Evolutionary conservation across 2,888 invertebrate species (phyloP), one percentile per base, ranked within the genome.

Genomic region (Agrochola litura): DNA sequence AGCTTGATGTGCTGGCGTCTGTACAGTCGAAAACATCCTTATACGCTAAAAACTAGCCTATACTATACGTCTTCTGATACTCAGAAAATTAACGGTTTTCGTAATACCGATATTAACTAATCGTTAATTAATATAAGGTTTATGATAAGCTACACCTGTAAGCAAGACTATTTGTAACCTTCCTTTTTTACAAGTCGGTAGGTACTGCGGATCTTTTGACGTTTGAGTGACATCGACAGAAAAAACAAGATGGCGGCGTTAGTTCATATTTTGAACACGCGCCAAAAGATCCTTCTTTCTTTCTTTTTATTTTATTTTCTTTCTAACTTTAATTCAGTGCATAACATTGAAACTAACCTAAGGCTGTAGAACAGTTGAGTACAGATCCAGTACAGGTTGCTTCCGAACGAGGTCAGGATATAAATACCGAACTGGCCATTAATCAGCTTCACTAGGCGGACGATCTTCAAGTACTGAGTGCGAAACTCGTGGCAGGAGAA

Each of bases 341-440:
- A 58, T 5, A 25, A 4, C 1, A 49, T n/a, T 63, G 0, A 14
- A 69, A 65, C 81, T 37, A 0, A 97, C 97, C 97, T 97, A 78
- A 98, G 95, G 77, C 97, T 97, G 86, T 97, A 97, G 87, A 97
- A 98, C 10, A 98, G 94, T 88, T 98, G 98, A 74, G 97, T 97
- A 83, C 98, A 98, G 84, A 98, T 97, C 94, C 98, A 98, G 89
- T 97, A 98, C 80, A 98, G 94, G 89, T 98, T 98, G 81, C 97
- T 97, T 0, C 97, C 96, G 83, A 98, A 98, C 0, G 98, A 97
- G 0, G 97, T 93, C 0, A 98, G 90, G 3, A 98, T 97, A 84
- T 98, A 95, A 66, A 96, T 95, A 0, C 97, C 97, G 61, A 98
- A 94, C 76, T 97, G 95, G 12, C 95, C 92, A 87, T 98, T 98